Percentiles rank a stretch among this genome's conserved stretches.
Evolutionary conservation across 2,888 invertebrate genomes (phyloP).

Genomic region (Drosophila meridionalis): DNA sequence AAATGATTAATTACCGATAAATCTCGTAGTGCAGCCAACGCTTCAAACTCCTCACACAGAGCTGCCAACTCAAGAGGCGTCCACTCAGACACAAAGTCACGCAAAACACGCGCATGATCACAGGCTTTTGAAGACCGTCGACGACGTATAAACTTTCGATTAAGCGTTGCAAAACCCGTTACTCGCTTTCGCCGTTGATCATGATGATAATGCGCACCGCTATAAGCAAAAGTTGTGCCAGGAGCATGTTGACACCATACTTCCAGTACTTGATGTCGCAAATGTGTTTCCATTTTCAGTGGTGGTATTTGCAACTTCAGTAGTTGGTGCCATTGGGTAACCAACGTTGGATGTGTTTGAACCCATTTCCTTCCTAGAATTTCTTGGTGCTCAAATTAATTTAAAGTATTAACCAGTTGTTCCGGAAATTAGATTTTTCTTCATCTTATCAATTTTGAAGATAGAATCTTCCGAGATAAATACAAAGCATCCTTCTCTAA

Average conservation of each 20-base stretch:
- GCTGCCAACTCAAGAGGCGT: constrained; percentile 93
- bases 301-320: constrained; percentile 47
- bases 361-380: constrained; percentile 73
- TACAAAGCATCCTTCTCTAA: too few relatives aligned
- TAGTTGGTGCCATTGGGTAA: constrained; percentile 78
- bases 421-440: constrained; percentile 6
- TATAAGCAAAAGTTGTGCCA: constrained; percentile 42
- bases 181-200: constrained; percentile 89
- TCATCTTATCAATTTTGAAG: constrained; percentile 18
- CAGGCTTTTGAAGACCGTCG: constrained; percentile 92
- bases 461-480: neutral
- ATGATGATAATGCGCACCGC: constrained; percentile 82
- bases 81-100: constrained; percentile 93
- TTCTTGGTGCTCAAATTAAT: constrained; percentile 1
- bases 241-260: constrained; percentile 41
- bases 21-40: constrained; percentile 94
- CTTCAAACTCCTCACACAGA: constrained; percentile 96
- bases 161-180: constrained; percentile 92
- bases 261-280: constrained; percentile 56
- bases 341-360: constrained; percentile 84
- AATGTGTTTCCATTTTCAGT: constrained; percentile 58
- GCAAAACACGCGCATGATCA: constrained; percentile 90
- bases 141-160: constrained; percentile 91
- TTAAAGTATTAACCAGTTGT: constrained; percentile 15
- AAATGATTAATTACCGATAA: constrained; percentile 86